phyloP scores from a whole-genome alignment of 2,797 vertebrate species.

The Chaetophractus vellerosus region DNA sequence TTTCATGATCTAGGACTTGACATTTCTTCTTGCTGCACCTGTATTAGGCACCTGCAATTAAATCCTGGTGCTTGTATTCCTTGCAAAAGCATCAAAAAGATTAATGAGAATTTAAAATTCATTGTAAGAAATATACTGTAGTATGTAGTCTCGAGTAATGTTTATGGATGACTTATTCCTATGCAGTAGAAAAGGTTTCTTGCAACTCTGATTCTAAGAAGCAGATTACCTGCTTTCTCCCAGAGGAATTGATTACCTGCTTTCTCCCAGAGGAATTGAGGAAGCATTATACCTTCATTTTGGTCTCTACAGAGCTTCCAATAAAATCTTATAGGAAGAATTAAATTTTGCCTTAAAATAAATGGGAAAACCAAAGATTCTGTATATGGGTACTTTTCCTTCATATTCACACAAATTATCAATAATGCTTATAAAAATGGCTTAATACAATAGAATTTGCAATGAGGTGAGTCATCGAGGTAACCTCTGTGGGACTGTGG shows the following conservation, averaged over 20 bases:
- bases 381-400: constrained; percentile 15
- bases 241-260: neutral
- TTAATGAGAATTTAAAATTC: constrained; percentile 44
- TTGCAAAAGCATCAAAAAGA: constrained; percentile 26
- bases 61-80: neutral
- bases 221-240: neutral
- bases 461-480: neutral
- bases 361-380: constrained; percentile 55
- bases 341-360: constrained; percentile 57
- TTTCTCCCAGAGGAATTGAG: neutral
- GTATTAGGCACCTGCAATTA: neutral
- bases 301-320: neutral
- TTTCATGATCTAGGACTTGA: constrained; percentile 5
- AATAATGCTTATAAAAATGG: neutral
- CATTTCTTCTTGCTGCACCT: constrained; percentile 20
- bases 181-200: neutral
- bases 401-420: constrained; percentile 42
- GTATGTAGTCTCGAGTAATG: neutral
- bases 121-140: neutral
- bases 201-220: constrained; percentile 40
- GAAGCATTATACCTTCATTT: neutral
- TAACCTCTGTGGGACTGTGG: neutral
- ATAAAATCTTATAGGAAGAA: constrained; percentile 13
- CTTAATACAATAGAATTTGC: neutral
- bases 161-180: neutral